Percentiles rank a stretch among this genome's conserved stretches.
Evolutionary conservation across 2,113 vertebrate species (phyloP).

Genomic region (Sisor rabdophorus): DNA sequence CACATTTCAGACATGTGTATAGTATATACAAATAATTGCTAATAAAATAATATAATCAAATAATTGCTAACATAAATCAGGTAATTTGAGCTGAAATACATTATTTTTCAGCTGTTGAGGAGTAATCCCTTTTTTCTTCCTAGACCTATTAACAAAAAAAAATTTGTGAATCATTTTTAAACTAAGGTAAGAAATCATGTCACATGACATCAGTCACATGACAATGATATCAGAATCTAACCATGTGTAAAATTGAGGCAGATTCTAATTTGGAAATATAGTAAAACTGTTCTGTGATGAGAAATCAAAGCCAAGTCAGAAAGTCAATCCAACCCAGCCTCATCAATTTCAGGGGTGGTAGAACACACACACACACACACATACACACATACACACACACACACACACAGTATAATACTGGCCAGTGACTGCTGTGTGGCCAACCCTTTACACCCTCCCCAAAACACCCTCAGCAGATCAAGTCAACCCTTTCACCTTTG

Average conservation of each 20-base stretch:
- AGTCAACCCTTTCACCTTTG: conserved; percentile 62
- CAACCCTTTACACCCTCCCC: conserved; percentile 24
- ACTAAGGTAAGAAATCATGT: neutral
- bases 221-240: neutral
- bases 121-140: neutral
- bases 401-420: conserved; percentile 27
- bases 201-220: no score
- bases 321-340: conserved; percentile 20
- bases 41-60: neutral
- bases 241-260: neutral
- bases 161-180: neutral
- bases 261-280: neutral
- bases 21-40: neutral
- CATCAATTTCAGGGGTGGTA: conserved; percentile 5
- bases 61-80: neutral
- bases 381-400: conserved; percentile 39
- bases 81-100: neutral
- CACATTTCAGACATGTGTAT: neutral
- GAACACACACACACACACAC: conserved; percentile 2
- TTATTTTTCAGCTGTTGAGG: neutral
- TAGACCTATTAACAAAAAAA: neutral
- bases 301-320: conserved; percentile 8
- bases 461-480: conserved; percentile 51
- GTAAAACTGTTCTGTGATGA: neutral
- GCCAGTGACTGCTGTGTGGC: conserved; percentile 37